Evolutionary conservation across 2,888 invertebrate genomes (phyloP).

Genomic region (Ochlodes sylvanus): DNA sequence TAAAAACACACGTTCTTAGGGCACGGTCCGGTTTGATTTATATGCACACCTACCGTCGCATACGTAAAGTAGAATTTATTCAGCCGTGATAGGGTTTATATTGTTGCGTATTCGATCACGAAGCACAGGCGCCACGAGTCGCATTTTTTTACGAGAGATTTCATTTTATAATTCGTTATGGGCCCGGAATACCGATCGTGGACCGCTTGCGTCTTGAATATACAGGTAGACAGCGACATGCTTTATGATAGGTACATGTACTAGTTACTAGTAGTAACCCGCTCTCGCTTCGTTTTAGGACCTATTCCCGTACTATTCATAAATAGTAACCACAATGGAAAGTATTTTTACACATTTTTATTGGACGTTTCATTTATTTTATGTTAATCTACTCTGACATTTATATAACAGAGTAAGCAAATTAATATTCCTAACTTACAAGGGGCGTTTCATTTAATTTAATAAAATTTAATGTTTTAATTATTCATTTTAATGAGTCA

Average conservation of each 20-base stretch:
- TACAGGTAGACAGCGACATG: conserved; percentile 48
- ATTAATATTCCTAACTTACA: too few species aligned
- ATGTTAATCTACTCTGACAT: too few species aligned
- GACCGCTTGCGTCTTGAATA: conserved; percentile 48
- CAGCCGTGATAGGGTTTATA: conserved; percentile 44
- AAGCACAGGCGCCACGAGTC: conserved; percentile 74
- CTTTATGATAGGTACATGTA: conserved; percentile 16
- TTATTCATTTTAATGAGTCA: too few species aligned
- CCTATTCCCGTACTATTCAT: conserved; percentile 6
- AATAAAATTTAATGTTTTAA: too few species aligned
- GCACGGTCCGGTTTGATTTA: conserved; percentile 79
- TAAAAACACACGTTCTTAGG: conserved; percentile 76
- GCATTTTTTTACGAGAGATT: conserved; percentile 72
- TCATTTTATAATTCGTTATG: conserved; percentile 74
- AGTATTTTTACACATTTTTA: too few species aligned
- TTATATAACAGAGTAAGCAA: too few species aligned
- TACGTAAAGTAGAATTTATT: conserved; percentile 50
- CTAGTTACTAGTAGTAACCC: not conserved
- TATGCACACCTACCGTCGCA: conserved; percentile 49
- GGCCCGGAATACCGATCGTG: conserved; percentile 66
- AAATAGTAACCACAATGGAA: not conserved
- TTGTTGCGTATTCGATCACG: conserved; percentile 41
- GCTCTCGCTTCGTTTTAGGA: not conserved
- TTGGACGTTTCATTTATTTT: too few species aligned
- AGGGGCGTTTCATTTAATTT: too few species aligned